Conservation (phyloP, 2,113 vertebrate genomes). For the Phoenicopterus ruber region DNA sequence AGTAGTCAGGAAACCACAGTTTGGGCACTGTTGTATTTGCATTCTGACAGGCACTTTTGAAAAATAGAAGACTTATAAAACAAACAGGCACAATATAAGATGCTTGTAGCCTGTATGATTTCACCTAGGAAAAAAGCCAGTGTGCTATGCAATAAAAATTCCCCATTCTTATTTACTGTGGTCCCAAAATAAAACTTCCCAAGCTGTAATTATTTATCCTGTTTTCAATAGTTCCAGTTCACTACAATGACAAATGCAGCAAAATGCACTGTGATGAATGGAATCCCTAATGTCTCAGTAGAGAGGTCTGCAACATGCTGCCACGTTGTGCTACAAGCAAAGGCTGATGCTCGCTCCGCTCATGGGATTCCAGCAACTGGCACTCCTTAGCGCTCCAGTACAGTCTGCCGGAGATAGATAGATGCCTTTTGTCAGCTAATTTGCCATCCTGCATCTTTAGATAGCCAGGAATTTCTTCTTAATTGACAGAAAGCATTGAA, state of each 20-base stretch:
- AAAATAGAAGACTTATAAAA: neutral
- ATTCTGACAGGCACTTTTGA: constrained; percentile 18
- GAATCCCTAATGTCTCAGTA: neutral
- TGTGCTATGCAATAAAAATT: constrained; percentile 30
- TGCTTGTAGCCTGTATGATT: neutral
- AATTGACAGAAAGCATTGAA: neutral
- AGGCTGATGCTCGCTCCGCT: neutral
- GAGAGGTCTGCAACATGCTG: neutral
- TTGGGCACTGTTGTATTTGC: neutral
- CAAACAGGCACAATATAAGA: neutral
- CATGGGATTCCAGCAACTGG: neutral
- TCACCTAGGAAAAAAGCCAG: neutral
- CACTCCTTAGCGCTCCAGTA: neutral
- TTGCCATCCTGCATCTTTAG: neutral
- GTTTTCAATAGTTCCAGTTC: constrained; percentile 18
- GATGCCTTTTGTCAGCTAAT: neutral
- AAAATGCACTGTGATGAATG: neutral
- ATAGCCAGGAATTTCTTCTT: neutral
- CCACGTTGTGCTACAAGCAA: neutral
- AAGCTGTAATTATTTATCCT: neutral
- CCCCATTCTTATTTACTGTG: neutral
- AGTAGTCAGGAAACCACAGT: neutral
- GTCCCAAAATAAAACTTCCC: neutral
- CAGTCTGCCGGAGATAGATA: neutral
- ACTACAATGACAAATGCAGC: neutral